Evolutionary conservation across 2,888 invertebrate genomes (phyloP), one percentile per base, ranked within the genome.

Genomic region (Drosophila mulleri): DNA sequence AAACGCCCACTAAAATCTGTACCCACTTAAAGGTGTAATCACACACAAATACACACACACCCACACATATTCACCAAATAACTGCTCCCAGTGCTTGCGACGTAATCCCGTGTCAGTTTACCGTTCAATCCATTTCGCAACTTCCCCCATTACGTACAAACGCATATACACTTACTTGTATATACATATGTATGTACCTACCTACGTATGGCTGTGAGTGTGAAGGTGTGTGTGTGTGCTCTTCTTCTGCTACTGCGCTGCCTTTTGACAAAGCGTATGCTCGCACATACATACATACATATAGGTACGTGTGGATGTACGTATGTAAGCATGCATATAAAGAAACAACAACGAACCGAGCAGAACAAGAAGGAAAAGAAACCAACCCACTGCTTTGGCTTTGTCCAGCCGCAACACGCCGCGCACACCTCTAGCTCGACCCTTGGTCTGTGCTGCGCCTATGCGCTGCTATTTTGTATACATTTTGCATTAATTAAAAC

Each of bases 401-500:
- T 62, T 67, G 48, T 72, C 61, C 74, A 56, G 37, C 48, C 65
- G 52, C 52, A 48, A 35, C 67, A 52, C 70, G 42, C 53, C 66
- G 41, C 75, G 18, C 29, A 41, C 63, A 71, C 56, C 74, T 60
- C 50, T 53, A 16, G 58, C 11, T 14, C 75, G 53, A 78, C 71
- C 65, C 65, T 58, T 57, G 62, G 45, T 66, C 57, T 67, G 59
- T 67, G 58, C 67, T 62, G 81, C 63, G 89, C 76, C 80, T 84
- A 82, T 82, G 73, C 74, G 72, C 78, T 73, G 75, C 70, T 89
- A 77, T 88, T 85, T 89, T 86, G 86, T 83, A 83, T 78, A 82
- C 84, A 88, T 86, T 89, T 90, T 88, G 90, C 89, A 89, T 89
- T 91, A 90, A 90, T 88, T 89, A 90, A 90, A 90, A 88, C 73